Base-by-base conservation (phyloP, 2,113 vertebrate genomes). In the Hemichromis elongatus region DNA sequence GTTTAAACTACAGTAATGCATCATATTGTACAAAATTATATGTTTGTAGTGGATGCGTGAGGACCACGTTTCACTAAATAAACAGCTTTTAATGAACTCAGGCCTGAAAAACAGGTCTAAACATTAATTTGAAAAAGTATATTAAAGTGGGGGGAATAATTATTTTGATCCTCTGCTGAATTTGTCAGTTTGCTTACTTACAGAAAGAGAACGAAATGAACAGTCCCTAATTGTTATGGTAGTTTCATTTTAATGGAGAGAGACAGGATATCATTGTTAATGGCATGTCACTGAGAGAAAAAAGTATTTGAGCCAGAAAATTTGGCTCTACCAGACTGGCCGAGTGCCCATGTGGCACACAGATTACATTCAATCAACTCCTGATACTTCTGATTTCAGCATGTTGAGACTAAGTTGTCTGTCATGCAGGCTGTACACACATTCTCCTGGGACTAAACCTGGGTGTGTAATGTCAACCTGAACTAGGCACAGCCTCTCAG, bases 401-500 rank as follows among this genome's bases (percentile, higher is more conserved):
- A 37, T 63, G 33, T 8, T 59, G 26, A 30, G 79, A 82, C 42
- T 24, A 52, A 82, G 3, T 21, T 83, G 77, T 81, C 81, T 80
- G 63, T n/a, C 33, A 77, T 59, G 47, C 24, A 63, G 13, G 0
- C 4, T 63, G 59, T 63, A 63, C 33, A 40, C 14, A 14, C 45
- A 54, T 54, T 61, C 54, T 86, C 16, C 79, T 75, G 70, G 56
- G 85, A 83, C 55, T 4, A 45, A 81, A 82, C 45, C 47, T 81
- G 87, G 55, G 77, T 28, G 75, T 83, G 37, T 78, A 35, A 90
- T 90, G 21, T 61, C 52, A 80, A 55, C 24, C 53, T 59, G 82
- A 84, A 26, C 10, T 55, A 47, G 85, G 30, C 19, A 30, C 26
- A 37, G 33, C 14, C 50, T 61, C 47, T 66, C 9, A 68, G 56